Conservation (phyloP, 1,140 invertebrate species). For the Sitophilus oryzae region DNA sequence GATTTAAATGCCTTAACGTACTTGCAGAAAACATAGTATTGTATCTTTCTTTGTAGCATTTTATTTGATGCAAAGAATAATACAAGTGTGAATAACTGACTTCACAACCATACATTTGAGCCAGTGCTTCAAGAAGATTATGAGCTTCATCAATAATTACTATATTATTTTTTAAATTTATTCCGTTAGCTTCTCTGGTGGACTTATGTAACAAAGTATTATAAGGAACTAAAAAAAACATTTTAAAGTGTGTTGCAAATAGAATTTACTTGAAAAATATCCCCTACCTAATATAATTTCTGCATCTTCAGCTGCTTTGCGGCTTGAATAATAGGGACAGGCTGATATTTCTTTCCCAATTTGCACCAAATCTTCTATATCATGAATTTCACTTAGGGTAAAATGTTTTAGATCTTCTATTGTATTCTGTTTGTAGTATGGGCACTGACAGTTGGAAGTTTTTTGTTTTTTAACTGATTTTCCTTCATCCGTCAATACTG, state of each 20-base stretch:
- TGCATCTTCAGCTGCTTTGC: constrained; percentile 71
- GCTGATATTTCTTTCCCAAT: constrained; percentile 64
- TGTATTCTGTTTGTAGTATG: constrained; percentile 59
- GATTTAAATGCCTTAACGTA: constrained; percentile 80
- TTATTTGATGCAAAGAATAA: constrained; percentile 65
- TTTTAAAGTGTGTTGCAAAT: neutral
- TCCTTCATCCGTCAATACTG: constrained; percentile 54
- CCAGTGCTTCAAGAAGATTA: constrained; percentile 88
- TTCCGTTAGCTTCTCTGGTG: constrained; percentile 75
- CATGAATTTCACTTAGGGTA: constrained; percentile 66
- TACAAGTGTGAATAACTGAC: constrained; percentile 62
- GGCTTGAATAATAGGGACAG: constrained; percentile 87
- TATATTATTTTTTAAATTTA: constrained; percentile 77
- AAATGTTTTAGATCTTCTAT: constrained; percentile 61
- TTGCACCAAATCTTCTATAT: constrained; percentile 82
- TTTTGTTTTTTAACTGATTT: constrained; percentile 55
- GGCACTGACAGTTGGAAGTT: constrained; percentile 53
- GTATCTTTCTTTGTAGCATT: constrained; percentile 76
- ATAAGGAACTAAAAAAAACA: constrained; percentile 59
- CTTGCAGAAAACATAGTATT: constrained; percentile 67
- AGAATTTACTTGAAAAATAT: neutral
- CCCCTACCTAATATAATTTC: constrained; percentile 67
- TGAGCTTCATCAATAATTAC: constrained; percentile 97
- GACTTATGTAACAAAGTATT: constrained; percentile 81
- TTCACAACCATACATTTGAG: constrained; percentile 75